Evolutionary conservation across 2,797 vertebrate species (phyloP), one percentile per base, ranked within the genome.

Genomic region (Falco rusticolus): DNA sequence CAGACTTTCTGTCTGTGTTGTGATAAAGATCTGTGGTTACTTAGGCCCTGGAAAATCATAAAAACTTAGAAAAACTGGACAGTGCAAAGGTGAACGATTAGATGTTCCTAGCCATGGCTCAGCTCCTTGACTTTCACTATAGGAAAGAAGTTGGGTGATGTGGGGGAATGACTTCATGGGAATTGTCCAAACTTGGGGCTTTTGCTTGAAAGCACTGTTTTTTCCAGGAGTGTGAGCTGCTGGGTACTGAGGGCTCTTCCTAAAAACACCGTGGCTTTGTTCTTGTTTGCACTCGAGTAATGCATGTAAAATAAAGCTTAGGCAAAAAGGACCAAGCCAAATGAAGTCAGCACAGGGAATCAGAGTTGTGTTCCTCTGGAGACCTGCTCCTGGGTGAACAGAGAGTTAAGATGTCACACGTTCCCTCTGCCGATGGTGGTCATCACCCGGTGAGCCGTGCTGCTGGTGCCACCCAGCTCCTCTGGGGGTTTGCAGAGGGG

Each of bases 401-500:
- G 59, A 22, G 64, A 53, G 45, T 34, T 81, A 4, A 16, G n/a
- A 15, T 1, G 2, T 45, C 0, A 1, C 0, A 3, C 34, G 33
- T 63, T 90, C 33, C 41, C 26, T 87, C 78, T 50, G 43, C 37
- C 13, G 5, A 15, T 1, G 8, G 18, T 1, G 12, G 7, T 29
- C 17, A 8, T 78, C 24, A 41, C 41, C 22, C 6, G 5, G 45
- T 5, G n/a, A n/a, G n/a, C n/a, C n/a, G 34, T 9, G 4, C 54
- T n/a, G 9, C 54, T 56, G 61, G 69, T 77, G 54, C 16, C 34
- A 14, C 33, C 31, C 48, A 34, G 53, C 56, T 70, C 48, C 65
- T 45, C 16, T 56, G 60, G 60, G 51, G 45, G 16, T 91, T 84
- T 60, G 76, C 50, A 50, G 34, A 84, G 48, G 50, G 68, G 60